A percentile compares a stretch with the other conserved stretches of the same genome.
Evolutionary conservation across 2,113 vertebrate species (phyloP).

Genomic region (Myotis lucifugus): DNA sequence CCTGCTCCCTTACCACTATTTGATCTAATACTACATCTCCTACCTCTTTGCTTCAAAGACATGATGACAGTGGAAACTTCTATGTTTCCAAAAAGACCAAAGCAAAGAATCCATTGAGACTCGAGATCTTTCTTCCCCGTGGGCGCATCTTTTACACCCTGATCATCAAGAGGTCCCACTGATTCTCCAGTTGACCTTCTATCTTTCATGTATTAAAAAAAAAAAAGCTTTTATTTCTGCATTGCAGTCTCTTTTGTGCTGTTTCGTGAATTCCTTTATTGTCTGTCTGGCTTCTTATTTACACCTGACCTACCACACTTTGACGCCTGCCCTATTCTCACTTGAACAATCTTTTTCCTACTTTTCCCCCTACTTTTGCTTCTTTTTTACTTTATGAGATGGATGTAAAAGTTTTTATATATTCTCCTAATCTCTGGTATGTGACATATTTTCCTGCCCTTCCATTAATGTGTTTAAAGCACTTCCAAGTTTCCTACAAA

Average conservation of each 20-base stretch:
- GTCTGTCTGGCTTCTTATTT: slow-evolving; percentile 70
- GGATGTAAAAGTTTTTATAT: slow-evolving; percentile 68
- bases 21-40: slow-evolving; percentile 74
- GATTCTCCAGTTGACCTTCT: slow-evolving; percentile 71
- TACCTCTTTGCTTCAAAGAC: slow-evolving; percentile 75
- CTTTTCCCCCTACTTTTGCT: background rate
- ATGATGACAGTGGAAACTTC: slow-evolving; percentile 74
- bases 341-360: slow-evolving; percentile 58
- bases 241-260: slow-evolving; percentile 68
- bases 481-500: slow-evolving; percentile 52
- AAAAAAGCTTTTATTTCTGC: slow-evolving; percentile 78
- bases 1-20: slow-evolving; percentile 68
- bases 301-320: slow-evolving; percentile 76
- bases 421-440: slow-evolving; percentile 58
- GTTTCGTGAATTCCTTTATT: slow-evolving; percentile 73
- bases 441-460: slow-evolving; percentile 59
- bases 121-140: slow-evolving; percentile 64
- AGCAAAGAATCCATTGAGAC: slow-evolving; percentile 72
- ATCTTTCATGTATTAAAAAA: slow-evolving; percentile 72
- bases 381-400: slow-evolving; percentile 67
- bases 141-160: slow-evolving; percentile 56
- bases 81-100: slow-evolving; percentile 76
- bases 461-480: slow-evolving; percentile 57
- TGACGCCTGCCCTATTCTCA: slow-evolving; percentile 55
- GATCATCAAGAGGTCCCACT: slow-evolving; percentile 72